Percentiles rank a stretch among this genome's conserved stretches.
These are phyloP conservation scores for Cerceris ruficornis DNA, from an alignment of 2,888 invertebrate species.

Conservation along the genomic window DNA sequence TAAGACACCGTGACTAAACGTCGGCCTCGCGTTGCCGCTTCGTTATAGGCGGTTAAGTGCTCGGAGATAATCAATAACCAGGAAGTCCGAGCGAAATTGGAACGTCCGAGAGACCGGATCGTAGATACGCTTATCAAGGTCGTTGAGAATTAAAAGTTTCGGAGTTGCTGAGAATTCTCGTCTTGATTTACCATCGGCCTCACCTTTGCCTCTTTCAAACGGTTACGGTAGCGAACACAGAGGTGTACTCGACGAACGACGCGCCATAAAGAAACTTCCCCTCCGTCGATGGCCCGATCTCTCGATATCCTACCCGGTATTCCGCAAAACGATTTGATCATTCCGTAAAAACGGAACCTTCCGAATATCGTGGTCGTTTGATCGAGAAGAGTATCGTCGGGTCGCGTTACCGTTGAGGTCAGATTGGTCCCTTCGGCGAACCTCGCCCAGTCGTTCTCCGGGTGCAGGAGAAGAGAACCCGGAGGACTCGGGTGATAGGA, in stretches of 20 bases:
- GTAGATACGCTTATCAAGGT: slow-evolving; percentile 43
- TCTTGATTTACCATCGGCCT: too few species aligned
- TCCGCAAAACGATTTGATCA: neutral
- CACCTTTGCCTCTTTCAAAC: too few species aligned
- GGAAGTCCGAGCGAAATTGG: slow-evolving; percentile 48
- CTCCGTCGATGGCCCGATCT: too few species aligned
- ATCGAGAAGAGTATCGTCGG: slow-evolving; percentile 53
- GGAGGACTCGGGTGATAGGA: slow-evolving; percentile 42
- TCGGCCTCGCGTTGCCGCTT: slow-evolving; percentile 19
- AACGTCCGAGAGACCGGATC: slow-evolving; percentile 29
- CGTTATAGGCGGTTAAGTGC: slow-evolving; percentile 44
- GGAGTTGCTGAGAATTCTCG: too few species aligned
- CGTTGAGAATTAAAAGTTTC: neutral
- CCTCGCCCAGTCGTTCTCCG: slow-evolving; percentile 53
- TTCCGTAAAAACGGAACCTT: slow-evolving; percentile 34
- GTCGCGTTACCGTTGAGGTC: slow-evolving; percentile 69
- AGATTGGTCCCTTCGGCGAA: slow-evolving; percentile 61
- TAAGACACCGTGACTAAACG: slow-evolving; percentile 60
- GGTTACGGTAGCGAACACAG: too few species aligned
- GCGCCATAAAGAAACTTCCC: too few species aligned
- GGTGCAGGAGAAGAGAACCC: slow-evolving; percentile 5
- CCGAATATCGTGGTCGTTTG: slow-evolving; percentile 41
- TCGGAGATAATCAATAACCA: slow-evolving; percentile 56
- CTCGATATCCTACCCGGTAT: neutral
- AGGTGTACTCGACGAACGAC: too few species aligned